Percentiles rank a stretch among this genome's conserved stretches.
These are phyloP conservation scores for Microcebus griseorufus DNA, from an alignment of 2,113 vertebrate species.

Conservation along the genomic window DNA sequence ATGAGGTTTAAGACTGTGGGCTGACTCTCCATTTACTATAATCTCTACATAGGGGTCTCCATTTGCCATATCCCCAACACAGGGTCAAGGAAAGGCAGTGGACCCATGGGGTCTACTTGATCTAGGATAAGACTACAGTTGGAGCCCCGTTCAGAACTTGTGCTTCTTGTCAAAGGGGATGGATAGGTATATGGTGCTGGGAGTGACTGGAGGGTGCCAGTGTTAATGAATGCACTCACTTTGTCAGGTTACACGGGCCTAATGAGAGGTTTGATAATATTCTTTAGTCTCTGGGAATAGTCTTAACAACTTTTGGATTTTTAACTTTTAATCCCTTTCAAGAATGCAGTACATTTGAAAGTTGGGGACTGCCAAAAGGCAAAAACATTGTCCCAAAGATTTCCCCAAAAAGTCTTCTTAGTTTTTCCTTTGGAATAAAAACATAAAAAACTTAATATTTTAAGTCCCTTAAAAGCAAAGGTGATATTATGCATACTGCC, in stretches of 20 bases:
- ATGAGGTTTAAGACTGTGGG: neutral
- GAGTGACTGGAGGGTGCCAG: neutral
- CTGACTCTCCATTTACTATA: neutral
- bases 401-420: neutral
- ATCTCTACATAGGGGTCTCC: neutral
- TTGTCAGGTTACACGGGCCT: neutral
- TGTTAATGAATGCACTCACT: neutral
- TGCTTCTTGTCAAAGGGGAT: neutral
- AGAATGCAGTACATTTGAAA: neutral
- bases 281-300: neutral
- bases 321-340: neutral
- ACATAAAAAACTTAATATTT: neutral
- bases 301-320: neutral
- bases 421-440: conserved; percentile 3
- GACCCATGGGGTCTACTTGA: neutral
- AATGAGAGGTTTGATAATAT: neutral
- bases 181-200: neutral
- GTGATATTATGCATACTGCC: neutral
- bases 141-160: neutral
- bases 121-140: neutral
- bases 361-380: neutral
- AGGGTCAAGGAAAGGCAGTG: neutral
- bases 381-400: neutral
- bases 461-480: neutral
- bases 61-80: neutral